Base-by-base conservation (phyloP, 2,113 vertebrate genomes). In the Dromiciops gliroides region DNA sequence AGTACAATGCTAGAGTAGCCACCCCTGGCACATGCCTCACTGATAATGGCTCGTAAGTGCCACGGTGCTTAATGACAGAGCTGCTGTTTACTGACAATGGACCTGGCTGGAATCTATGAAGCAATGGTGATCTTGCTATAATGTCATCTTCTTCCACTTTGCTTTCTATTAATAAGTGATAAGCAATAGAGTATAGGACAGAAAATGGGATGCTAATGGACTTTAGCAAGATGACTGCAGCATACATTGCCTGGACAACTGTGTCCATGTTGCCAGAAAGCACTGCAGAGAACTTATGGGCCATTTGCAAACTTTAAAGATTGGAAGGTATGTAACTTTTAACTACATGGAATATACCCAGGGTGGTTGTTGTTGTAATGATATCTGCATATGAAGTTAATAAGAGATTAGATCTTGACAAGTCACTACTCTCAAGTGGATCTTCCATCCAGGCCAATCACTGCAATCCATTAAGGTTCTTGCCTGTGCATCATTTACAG, bases 281-380 rank as follows among this genome's bases (percentile, higher is more conserved):
- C 8, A 0, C 0, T 0, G 67, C 8, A 3, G 0, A 0, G 8
- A 0, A 24, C 90, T 60, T 50, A 52, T 22, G 23, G 25, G 26
- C n/a, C 67, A 9, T 22, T 37, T 88, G 31, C 3, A 1, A 3
- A 23, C n/a, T 1, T 16, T 19, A 31, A 44, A 4, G 51, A 31
- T 0, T 4, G 3, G 47, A 26, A 67, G 1, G 4, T 0, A 2
- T 28, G 2, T 3, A 28, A 8, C 53, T 0, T 11, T 14, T n/a
- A 48, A 22, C 2, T 24, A 10, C 16, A 24, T 31, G 3, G 0
- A 3, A 37, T 48, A 1, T 0, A 50, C 50, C 7, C 1, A 44
- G 24, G 37, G 1, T 44, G 0, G 28, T 37, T 37, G 37, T 11
- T 47, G 31, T 8, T 56, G 28, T 48, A 88, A 48, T 26, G 5